Percentiles rank a stretch among this genome's conserved stretches.
phyloP scores from a whole-genome alignment of 2,113 vertebrate species.

The Stegastes partitus region DNA sequence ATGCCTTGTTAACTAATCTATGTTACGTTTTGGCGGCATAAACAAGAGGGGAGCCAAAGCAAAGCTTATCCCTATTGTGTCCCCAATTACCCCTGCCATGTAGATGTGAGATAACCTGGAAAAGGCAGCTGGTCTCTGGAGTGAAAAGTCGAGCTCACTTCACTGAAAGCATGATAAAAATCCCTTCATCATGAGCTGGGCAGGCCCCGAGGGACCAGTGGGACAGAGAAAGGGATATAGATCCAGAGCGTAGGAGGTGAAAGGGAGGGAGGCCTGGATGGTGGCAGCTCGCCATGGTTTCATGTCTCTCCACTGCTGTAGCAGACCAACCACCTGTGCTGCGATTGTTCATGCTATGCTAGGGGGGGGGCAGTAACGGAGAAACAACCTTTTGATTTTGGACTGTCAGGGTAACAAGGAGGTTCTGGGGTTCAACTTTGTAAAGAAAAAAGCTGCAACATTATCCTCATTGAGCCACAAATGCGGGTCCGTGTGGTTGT shows the following conservation, averaged over 20 bases:
- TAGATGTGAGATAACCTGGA: constrained; percentile 28
- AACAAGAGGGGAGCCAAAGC: constrained; percentile 23
- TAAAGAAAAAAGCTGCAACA: not conserved
- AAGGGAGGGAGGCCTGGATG: constrained; percentile 36
- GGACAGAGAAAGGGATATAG: constrained; percentile 33
- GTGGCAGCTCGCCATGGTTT: constrained; percentile 60
- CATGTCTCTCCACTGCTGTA: constrained; percentile 41
- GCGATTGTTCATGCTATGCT: constrained; percentile 39
- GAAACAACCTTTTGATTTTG: not conserved
- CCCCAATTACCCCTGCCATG: not conserved
- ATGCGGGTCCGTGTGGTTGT: constrained; percentile 6
- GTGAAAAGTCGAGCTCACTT: constrained; percentile 34
- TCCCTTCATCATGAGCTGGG: constrained; percentile 43
- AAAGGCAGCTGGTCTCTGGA: constrained; percentile 43
- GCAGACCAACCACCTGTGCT: constrained; percentile 60
- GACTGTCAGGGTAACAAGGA: constrained; percentile 48
- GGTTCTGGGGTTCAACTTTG: constrained; percentile 29
- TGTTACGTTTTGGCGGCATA: constrained; percentile 18
- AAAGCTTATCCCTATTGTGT: constrained; percentile 12
- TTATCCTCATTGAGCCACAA: constrained; percentile 3
- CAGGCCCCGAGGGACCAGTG: constrained; percentile 44
- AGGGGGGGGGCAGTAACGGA: not conserved
- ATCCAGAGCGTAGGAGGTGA: constrained; percentile 37
- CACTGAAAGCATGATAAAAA: constrained; percentile 54
- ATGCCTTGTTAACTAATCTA: constrained; percentile 41